Evolutionary conservation across 2,113 vertebrate species (phyloP).

Genomic region (Nothocercus julius): DNA sequence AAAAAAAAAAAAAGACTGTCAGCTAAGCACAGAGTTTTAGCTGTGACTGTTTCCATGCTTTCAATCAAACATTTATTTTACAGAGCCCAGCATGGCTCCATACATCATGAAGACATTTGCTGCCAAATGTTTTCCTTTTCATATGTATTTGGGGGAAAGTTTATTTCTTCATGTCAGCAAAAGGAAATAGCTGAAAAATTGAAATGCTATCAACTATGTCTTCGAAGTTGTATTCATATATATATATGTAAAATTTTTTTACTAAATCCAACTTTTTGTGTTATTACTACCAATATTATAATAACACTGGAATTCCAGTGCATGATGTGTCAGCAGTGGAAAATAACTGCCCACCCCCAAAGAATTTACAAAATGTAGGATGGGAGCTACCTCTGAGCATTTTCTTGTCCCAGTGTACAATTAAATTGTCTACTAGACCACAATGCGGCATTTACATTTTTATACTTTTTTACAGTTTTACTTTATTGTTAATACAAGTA

Average conservation of each 20-base stretch:
- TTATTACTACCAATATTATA: background rate
- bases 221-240: background rate
- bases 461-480: background rate
- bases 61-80: conserved; percentile 15
- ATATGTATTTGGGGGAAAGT: background rate
- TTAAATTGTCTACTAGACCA: background rate
- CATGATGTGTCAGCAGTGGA: background rate
- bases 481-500: background rate
- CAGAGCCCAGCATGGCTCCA: background rate
- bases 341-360: background rate
- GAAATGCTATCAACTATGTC: background rate
- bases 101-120: background rate
- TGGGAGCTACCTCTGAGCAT: background rate
- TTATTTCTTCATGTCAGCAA: background rate
- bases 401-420: background rate
- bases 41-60: background rate
- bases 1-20: background rate
- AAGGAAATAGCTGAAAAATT: conserved; percentile 10
- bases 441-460: background rate
- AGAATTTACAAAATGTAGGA: background rate
- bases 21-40: background rate
- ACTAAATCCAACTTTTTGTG: background rate
- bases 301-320: background rate
- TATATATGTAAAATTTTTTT: background rate
- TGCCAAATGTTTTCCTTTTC: background rate